Percentiles rank a stretch among this genome's conserved stretches.
These are phyloP conservation scores for Mormyrus iriodes DNA, from an alignment of 2,113 vertebrate genomes.

Conservation along the genomic window DNA sequence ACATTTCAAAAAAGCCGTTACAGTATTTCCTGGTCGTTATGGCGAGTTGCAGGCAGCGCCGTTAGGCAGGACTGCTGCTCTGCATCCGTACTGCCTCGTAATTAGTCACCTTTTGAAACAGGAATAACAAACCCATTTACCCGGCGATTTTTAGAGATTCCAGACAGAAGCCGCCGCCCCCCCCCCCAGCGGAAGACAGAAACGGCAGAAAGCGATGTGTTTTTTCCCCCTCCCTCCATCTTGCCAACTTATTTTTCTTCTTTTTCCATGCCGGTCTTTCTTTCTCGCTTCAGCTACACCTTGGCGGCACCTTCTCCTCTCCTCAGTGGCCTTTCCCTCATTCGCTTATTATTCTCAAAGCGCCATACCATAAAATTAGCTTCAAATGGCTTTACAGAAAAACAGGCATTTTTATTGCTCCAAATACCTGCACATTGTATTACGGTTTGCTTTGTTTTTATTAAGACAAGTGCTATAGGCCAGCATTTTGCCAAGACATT, in stretches of 20 bases:
- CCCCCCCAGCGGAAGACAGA: slow-evolving; percentile 13
- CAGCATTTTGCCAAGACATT: neutral
- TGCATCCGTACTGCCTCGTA: neutral
- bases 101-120: neutral
- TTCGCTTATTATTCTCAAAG: neutral
- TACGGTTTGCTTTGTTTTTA: neutral
- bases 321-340: neutral
- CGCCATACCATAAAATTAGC: neutral
- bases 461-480: neutral
- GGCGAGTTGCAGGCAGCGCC: neutral
- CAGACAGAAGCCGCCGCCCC: neutral
- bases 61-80: neutral
- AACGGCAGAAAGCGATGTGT: neutral
- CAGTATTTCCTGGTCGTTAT: neutral
- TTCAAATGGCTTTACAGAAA: neutral
- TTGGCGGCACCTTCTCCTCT: neutral
- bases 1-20: neutral
- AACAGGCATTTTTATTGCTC: neutral
- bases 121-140: slow-evolving; percentile 1
- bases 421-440: neutral
- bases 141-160: neutral
- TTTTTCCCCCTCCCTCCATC: neutral
- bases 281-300: neutral
- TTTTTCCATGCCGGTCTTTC: neutral
- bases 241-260: neutral